phyloP scores from a whole-genome alignment of 2,888 invertebrate genomes.

The Criorhina ranunculi region DNA sequence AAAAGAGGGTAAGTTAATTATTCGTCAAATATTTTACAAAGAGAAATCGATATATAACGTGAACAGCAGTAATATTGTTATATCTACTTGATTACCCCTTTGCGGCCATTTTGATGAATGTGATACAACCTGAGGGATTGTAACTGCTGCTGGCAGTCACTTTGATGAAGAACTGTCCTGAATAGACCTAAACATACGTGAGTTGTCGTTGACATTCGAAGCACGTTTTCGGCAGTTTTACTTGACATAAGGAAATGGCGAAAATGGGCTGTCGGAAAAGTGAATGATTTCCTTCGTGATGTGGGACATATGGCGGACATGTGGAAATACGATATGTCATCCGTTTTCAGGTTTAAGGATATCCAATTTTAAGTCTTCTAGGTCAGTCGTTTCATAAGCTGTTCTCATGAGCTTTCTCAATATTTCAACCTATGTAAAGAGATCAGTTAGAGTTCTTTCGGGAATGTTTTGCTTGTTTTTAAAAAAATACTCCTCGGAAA shows the following conservation, averaged over 20 bases:
- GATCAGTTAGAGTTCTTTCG: too few species aligned
- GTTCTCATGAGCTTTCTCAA: too few species aligned
- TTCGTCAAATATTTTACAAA: neutral
- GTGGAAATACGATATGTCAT: too few species aligned
- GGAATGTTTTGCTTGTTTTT: too few species aligned
- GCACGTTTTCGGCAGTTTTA: slow-evolving; percentile 28
- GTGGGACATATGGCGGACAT: neutral
- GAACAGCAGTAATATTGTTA: neutral
- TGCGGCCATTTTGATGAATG: slow-evolving; percentile 28
- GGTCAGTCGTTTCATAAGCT: too few species aligned
- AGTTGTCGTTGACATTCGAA: slow-evolving; percentile 9
- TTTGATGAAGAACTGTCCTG: slow-evolving; percentile 11
- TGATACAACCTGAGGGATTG: slow-evolving; percentile 25
- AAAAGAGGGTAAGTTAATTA: neutral
- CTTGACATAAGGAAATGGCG: slow-evolving; percentile 25
- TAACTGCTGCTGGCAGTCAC: slow-evolving; percentile 31
- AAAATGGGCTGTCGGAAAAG: neutral
- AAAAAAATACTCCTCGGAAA: too few species aligned
- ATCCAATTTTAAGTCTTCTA: too few species aligned
- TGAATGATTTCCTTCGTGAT: neutral
- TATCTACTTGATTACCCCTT: slow-evolving; percentile 6
- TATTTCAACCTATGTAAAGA: too few species aligned
- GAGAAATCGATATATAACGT: neutral
- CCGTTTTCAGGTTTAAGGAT: too few species aligned
- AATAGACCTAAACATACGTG: neutral